Evolutionary conservation across 2,113 vertebrate species (phyloP).

Genomic region (Lota lota): DNA sequence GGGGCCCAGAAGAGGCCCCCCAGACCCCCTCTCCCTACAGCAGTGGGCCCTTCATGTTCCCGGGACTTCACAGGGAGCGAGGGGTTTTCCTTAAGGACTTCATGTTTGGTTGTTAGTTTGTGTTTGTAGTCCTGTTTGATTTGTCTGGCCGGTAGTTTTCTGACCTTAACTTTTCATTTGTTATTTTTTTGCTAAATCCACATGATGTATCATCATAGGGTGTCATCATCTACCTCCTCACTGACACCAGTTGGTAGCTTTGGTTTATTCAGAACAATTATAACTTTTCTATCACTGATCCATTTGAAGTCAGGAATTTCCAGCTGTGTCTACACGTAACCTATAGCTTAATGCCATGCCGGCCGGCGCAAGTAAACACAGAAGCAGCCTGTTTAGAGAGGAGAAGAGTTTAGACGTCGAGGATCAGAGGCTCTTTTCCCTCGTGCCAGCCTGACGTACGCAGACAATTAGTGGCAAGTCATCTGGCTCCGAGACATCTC

Average conservation of each 20-base stretch:
- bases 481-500: too few relatives aligned
- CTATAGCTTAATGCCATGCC: slow-evolving; percentile 21
- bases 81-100: not conserved
- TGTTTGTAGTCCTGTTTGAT: too few relatives aligned
- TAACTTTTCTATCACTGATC: not conserved
- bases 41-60: slow-evolving; percentile 33
- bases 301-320: slow-evolving; percentile 11
- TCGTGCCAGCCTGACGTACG: too few relatives aligned
- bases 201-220: too few relatives aligned
- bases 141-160: too few relatives aligned
- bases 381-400: not conserved
- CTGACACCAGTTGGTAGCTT: too few relatives aligned
- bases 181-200: not conserved
- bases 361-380: slow-evolving; percentile 7
- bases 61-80: slow-evolving; percentile 30
- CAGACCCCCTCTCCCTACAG: slow-evolving; percentile 17
- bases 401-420: not conserved
- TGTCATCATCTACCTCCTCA: too few relatives aligned
- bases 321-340: slow-evolving; percentile 33
- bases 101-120: too few relatives aligned
- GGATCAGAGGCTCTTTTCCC: too few relatives aligned
- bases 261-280: not conserved
- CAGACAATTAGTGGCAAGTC: too few relatives aligned
- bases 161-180: not conserved
- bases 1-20: slow-evolving; percentile 11